Evolutionary conservation across 2,797 vertebrate species (phyloP).

Genomic region (Cichlasoma orientale): DNA sequence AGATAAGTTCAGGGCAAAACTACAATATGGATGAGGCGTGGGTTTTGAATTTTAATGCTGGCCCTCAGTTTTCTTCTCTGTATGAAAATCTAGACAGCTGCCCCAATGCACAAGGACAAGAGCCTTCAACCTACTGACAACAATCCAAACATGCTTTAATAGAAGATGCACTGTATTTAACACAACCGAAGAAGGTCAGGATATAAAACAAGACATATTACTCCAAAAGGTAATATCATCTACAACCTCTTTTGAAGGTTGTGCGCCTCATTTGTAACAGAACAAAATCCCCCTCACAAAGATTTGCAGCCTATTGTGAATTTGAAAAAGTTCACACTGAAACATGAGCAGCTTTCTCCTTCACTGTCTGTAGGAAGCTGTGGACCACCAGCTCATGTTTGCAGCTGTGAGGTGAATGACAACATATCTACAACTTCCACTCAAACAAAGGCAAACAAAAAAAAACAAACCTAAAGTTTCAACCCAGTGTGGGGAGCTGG

Average conservation of each 20-base stretch:
- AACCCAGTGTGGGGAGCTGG: neutral
- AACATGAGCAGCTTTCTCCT: constrained; percentile 6
- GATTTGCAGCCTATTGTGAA: neutral
- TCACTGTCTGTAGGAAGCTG: neutral
- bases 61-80: neutral
- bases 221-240: neutral
- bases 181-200: neutral
- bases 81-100: neutral
- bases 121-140: constrained; percentile 2
- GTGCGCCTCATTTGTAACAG: neutral
- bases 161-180: neutral
- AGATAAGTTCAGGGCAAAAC: neutral
- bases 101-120: neutral
- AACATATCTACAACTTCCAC: constrained; percentile 22
- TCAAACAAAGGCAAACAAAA: neutral
- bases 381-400: constrained; percentile 5
- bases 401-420: constrained; percentile 2
- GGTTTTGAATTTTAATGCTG: constrained; percentile 4
- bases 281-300: constrained; percentile 1
- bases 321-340: neutral
- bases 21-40: neutral
- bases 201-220: neutral
- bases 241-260: neutral
- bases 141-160: constrained; percentile 11
- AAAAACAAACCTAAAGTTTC: neutral